Evolutionary conservation across 1,140 invertebrate genomes (phyloP).

Genomic region (Orchesella cincta): DNA sequence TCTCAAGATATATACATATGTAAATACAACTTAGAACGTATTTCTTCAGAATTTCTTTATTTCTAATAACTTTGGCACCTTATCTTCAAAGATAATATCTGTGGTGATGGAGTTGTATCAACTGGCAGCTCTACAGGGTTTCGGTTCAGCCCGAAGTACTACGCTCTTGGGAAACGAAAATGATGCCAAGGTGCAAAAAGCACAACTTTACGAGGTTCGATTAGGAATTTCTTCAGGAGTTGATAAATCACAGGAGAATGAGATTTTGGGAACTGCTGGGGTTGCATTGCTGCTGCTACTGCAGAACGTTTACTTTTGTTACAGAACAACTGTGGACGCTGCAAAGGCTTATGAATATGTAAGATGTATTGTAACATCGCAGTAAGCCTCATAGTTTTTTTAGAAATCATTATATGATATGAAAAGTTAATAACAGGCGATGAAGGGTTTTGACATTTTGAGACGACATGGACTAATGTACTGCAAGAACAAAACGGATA

Average conservation of each 20-base stretch:
- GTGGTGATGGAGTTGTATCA: slow-evolving; percentile 38
- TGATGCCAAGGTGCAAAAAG: not conserved
- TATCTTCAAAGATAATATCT: slow-evolving; percentile 25
- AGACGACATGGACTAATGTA: slow-evolving; percentile 43
- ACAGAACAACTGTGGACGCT: slow-evolving; percentile 32
- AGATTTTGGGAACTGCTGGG: not conserved
- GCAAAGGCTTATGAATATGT: slow-evolving; percentile 36
- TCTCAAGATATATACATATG: too few species aligned
- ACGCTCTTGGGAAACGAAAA: not conserved
- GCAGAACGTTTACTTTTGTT: slow-evolving; percentile 32
- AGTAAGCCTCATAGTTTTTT: not conserved
- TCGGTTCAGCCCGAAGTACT: not conserved
- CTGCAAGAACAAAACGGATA: slow-evolving; percentile 34
- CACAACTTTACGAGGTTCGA: not conserved
- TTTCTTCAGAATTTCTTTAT: not conserved
- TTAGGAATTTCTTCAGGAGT: not conserved
- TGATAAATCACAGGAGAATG: not conserved
- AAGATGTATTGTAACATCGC: too few species aligned
- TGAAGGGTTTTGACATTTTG: slow-evolving; percentile 41
- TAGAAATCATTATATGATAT: not conserved
- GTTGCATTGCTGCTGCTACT: not conserved
- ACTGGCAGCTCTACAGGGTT: slow-evolving; percentile 9
- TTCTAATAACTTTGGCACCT: not conserved
- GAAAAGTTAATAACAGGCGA: slow-evolving; percentile 15
- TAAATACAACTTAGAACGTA: not conserved